phyloP scores from a whole-genome alignment of 1,140 invertebrate genomes.

The Polypedilum pembai region DNA sequence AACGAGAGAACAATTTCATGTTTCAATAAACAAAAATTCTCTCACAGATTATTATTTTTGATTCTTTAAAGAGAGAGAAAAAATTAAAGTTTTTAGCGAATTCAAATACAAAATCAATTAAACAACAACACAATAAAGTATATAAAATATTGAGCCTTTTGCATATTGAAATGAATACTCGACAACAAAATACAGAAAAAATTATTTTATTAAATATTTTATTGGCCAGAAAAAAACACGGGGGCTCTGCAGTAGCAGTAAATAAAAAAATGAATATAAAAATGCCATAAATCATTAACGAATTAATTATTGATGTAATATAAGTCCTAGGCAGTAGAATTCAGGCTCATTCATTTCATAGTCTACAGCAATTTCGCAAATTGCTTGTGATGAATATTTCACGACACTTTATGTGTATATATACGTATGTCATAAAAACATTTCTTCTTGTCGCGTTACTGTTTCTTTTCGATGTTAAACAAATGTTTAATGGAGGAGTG shows the following conservation, averaged over 20 bases:
- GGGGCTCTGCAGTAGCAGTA: background rate
- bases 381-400: slow-evolving; percentile 28
- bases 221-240: background rate
- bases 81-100: background rate
- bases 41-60: too few species aligned
- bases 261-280: background rate
- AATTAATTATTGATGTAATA: slow-evolving; percentile 27
- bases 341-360: background rate
- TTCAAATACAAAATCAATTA: too few species aligned
- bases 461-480: background rate
- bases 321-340: slow-evolving; percentile 15
- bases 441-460: background rate
- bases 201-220: slow-evolving; percentile 15
- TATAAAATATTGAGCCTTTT: background rate
- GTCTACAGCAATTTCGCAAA: slow-evolving; percentile 21
- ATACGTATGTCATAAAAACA: background rate
- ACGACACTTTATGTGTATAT: background rate
- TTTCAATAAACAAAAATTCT: background rate
- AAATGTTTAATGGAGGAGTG: background rate
- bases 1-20: too few species aligned
- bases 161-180: background rate
- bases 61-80: slow-evolving; percentile 1
- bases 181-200: background rate
- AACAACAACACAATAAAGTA: background rate
- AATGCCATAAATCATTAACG: slow-evolving; percentile 19